Evolutionary conservation across 2,888 invertebrate genomes (phyloP).

Genomic region (Lithophane semibrunnea): DNA sequence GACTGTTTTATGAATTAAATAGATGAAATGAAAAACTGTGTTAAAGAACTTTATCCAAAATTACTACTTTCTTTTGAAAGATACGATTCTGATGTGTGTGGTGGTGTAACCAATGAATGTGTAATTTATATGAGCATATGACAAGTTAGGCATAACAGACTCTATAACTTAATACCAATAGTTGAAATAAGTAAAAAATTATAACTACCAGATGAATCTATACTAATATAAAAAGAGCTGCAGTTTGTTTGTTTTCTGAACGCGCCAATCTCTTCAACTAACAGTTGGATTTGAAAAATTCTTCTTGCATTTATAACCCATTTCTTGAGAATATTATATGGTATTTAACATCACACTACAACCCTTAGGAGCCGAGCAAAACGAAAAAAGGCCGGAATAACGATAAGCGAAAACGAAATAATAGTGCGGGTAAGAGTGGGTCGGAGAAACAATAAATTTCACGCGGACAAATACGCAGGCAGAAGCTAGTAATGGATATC

Average conservation of each 20-base stretch:
- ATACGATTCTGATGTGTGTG: neutral
- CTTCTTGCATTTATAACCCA: neutral
- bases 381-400: neutral
- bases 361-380: neutral
- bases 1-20: neutral
- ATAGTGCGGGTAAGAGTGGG: neutral
- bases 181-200: neutral
- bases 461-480: neutral
- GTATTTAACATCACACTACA: neutral
- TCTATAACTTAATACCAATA: neutral
- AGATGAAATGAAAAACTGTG: neutral
- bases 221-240: neutral
- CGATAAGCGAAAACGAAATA: neutral
- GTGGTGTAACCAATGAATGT: neutral
- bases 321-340: neutral
- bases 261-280: neutral
- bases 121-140: neutral
- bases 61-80: neutral
- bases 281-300: neutral
- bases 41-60: neutral
- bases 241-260: neutral
- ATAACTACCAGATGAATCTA: neutral
- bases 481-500: neutral
- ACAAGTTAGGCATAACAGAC: neutral
- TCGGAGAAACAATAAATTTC: neutral